phyloP scores from a whole-genome alignment of 2,888 invertebrate species.

The Megalurothrips usitatus region DNA sequence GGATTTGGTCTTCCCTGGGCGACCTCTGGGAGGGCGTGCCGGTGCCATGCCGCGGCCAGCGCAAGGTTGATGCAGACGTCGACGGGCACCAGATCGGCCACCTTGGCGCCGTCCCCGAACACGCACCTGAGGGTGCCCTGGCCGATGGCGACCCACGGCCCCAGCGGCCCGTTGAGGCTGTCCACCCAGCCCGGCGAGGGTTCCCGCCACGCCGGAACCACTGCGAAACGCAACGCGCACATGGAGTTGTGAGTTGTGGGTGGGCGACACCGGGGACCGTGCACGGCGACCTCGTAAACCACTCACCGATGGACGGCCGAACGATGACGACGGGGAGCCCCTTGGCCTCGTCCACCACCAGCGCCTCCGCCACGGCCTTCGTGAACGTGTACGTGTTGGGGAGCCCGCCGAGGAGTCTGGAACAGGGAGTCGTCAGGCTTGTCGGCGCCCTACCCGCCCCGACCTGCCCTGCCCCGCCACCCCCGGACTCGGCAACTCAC shows the following conservation, averaged over 20 bases:
- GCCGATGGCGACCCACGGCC: constrained; percentile 41
- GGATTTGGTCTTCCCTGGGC: background rate
- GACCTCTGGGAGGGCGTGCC: background rate
- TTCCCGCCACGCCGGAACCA: constrained; percentile 33
- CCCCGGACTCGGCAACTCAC: background rate
- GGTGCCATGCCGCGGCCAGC: constrained; percentile 47
- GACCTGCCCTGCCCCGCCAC: background rate
- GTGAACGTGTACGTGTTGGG: constrained; percentile 61
- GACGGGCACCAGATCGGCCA: constrained; percentile 38
- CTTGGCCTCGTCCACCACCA: constrained; percentile 49
- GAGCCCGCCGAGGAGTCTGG: constrained; percentile 44
- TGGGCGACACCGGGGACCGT: too few relatives aligned
- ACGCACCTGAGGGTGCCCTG: constrained; percentile 47
- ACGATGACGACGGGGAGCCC: constrained; percentile 54
- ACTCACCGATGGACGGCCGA: constrained; percentile 53
- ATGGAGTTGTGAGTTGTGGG: too few relatives aligned
- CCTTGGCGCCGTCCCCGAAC: constrained; percentile 39
- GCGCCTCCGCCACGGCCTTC: constrained; percentile 56
- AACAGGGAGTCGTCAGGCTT: background rate
- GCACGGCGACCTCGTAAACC: too few relatives aligned
- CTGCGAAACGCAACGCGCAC: too few relatives aligned
- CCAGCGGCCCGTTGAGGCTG: constrained; percentile 49
- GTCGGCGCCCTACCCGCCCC: background rate
- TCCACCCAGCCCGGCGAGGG: constrained; percentile 48
- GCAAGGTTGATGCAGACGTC: constrained; percentile 45